These are phyloP conservation scores for Eumaeus atala DNA, from an alignment of 1,140 invertebrate genomes.

Conservation along the genomic window DNA sequence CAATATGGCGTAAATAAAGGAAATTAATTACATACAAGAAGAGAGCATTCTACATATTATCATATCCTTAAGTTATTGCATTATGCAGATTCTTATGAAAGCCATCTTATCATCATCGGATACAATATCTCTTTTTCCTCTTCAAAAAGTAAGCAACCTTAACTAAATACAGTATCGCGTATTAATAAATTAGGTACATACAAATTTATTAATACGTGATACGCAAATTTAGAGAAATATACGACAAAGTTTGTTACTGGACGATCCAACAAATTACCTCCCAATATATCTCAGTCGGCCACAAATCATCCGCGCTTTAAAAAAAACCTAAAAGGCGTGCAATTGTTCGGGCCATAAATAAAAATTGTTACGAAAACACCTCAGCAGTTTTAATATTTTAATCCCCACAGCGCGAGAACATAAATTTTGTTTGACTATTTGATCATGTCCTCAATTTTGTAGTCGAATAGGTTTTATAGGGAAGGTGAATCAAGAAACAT, in stretches of 20 bases:
- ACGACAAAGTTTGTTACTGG: slow-evolving; percentile 27
- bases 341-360: slow-evolving; percentile 54
- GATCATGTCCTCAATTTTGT: slow-evolving; percentile 28
- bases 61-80: background rate
- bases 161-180: too few relatives aligned
- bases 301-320: slow-evolving; percentile 43
- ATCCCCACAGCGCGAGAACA: slow-evolving; percentile 36
- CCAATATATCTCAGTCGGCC: slow-evolving; percentile 30
- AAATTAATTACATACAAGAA: too few relatives aligned
- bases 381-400: slow-evolving; percentile 66
- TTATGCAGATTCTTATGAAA: slow-evolving; percentile 1
- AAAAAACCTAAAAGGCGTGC: slow-evolving; percentile 41
- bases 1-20: too few relatives aligned
- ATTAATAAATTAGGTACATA: too few relatives aligned
- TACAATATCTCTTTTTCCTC: too few relatives aligned
- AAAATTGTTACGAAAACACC: slow-evolving; percentile 54
- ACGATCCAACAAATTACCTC: slow-evolving; percentile 32
- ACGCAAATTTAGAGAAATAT: slow-evolving; percentile 21
- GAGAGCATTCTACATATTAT: too few relatives aligned
- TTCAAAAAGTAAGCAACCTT: too few relatives aligned
- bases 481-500: slow-evolving; percentile 13
- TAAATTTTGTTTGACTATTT: slow-evolving; percentile 55
- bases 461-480: slow-evolving; percentile 23
- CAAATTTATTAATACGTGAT: slow-evolving; percentile 17
- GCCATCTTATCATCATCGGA: background rate